Evolutionary conservation across 2,113 vertebrate species (phyloP).

Genomic region (Paraplagusia blochii): DNA sequence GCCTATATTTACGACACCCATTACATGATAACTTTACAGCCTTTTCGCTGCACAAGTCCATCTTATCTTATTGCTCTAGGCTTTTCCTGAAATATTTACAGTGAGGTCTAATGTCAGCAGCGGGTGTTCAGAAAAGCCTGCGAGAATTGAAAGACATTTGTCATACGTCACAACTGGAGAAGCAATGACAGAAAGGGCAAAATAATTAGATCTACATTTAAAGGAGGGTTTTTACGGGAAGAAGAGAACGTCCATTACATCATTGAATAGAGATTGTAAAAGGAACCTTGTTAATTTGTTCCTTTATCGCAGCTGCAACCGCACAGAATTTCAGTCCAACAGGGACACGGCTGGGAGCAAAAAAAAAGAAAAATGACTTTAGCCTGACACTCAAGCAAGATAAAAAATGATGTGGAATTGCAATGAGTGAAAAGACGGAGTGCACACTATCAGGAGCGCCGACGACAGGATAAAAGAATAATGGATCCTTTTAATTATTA

Average conservation of each 20-base stretch:
- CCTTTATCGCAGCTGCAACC: constrained; percentile 1
- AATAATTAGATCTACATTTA: constrained; percentile 6
- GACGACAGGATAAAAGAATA: too few species aligned
- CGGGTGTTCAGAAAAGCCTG: constrained; percentile 19
- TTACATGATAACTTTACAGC: constrained; percentile 18
- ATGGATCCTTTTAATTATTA: too few species aligned
- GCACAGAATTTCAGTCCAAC: neutral
- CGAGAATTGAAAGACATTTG: constrained; percentile 26
- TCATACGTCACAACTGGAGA: constrained; percentile 31
- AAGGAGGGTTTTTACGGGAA: constrained; percentile 33
- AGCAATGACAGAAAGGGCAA: constrained; percentile 1
- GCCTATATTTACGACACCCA: neutral
- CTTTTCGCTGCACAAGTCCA: constrained; percentile 8
- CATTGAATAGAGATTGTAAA: constrained; percentile 22
- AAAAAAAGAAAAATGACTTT: neutral
- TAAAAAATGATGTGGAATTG: neutral
- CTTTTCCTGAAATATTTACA: constrained; percentile 35
- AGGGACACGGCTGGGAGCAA: neutral
- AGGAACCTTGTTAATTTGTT: constrained; percentile 34
- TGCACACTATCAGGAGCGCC: too few species aligned
- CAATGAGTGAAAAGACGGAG: neutral
- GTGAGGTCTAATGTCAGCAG: constrained; percentile 23
- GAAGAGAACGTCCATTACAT: constrained; percentile 19
- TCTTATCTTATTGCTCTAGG: constrained; percentile 17
- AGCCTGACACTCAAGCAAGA: neutral